Percentiles rank a stretch among this genome's conserved stretches.
phyloP scores from a whole-genome alignment of 2,113 vertebrate genomes.

The Maccullochella peelii region DNA sequence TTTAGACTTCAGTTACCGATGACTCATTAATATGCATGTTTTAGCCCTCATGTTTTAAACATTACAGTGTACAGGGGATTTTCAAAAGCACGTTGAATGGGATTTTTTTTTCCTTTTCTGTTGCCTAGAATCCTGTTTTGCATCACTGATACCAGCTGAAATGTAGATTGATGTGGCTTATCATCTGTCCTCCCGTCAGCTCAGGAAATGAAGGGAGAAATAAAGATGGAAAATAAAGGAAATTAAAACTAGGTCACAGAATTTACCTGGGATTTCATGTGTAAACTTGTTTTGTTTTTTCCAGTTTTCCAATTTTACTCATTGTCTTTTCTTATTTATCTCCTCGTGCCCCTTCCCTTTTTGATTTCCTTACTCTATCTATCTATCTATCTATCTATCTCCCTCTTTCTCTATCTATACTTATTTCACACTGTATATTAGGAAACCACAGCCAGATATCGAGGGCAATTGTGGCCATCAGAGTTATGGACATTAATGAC shows the following conservation, averaged over 20 bases:
- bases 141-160: constrained; percentile 71
- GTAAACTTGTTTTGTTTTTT: constrained; percentile 31
- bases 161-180: constrained; percentile 77
- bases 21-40: constrained; percentile 91
- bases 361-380: constrained; percentile 31
- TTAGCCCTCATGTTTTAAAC: constrained; percentile 85
- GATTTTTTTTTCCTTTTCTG: constrained; percentile 21
- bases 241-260: constrained; percentile 76
- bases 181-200: constrained; percentile 72
- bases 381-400: constrained; percentile 5
- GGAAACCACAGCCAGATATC: constrained; percentile 99
- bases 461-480: constrained; percentile 93
- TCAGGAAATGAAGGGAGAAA: constrained; percentile 65
- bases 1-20: constrained; percentile 87
- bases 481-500: constrained; percentile 98
- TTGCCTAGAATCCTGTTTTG: constrained; percentile 73
- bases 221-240: constrained; percentile 71
- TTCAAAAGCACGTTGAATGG: constrained; percentile 80
- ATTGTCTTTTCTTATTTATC: constrained; percentile 31
- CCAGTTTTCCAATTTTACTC: constrained; percentile 9
- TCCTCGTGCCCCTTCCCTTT: background rate
- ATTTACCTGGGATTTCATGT: constrained; percentile 67
- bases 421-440: constrained; percentile 61
- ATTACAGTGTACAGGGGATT: constrained; percentile 79
- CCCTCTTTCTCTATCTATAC: background rate